Evolutionary conservation across 2,113 vertebrate genomes (phyloP).

Genomic region (Oxyruncus cristatus): DNA sequence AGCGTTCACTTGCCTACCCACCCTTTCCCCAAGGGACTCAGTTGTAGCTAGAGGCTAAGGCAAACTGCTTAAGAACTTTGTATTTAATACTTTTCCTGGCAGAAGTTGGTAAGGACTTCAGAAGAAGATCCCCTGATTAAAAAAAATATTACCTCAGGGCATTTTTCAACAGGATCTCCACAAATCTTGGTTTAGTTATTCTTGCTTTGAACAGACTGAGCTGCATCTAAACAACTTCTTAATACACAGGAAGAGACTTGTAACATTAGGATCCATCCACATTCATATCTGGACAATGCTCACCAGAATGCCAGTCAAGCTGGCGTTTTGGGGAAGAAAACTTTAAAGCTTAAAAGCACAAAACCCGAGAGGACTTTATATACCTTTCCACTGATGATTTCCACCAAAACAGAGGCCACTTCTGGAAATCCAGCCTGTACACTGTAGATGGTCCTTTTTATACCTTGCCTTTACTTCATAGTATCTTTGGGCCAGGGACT

Average conservation of each 20-base stretch:
- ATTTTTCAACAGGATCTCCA: not conserved
- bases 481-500: not conserved
- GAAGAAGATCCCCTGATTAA: not conserved
- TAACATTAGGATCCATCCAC: not conserved
- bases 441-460: not conserved
- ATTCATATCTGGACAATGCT: not conserved
- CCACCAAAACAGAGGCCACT: not conserved
- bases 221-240: not conserved
- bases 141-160: not conserved
- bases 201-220: not conserved
- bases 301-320: not conserved
- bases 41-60: not conserved
- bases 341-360: not conserved
- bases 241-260: not conserved
- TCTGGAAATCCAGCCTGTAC: not conserved
- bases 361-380: fast-evolving
- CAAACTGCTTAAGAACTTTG: not conserved
- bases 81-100: not conserved
- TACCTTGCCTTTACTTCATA: not conserved
- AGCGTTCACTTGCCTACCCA: not conserved
- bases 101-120: not conserved
- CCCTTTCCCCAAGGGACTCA: not conserved
- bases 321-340: not conserved
- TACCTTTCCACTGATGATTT: not conserved
- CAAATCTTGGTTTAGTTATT: not conserved